Evolutionary conservation across 1,140 invertebrate genomes (phyloP).

Genomic region (Phenacoccus solenopsis): DNA sequence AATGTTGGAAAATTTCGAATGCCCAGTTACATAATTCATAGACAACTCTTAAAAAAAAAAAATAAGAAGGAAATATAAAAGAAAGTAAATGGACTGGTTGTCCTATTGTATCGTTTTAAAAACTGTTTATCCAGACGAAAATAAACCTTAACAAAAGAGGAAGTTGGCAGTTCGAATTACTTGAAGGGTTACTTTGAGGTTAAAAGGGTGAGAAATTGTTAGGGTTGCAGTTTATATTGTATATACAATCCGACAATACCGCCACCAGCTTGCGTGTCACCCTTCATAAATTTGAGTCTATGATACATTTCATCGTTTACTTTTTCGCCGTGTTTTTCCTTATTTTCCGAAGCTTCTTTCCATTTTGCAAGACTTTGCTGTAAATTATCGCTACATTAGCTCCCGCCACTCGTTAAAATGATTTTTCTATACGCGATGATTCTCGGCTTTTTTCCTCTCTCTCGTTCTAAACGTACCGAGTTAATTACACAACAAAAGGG

Average conservation of each 20-base stretch:
- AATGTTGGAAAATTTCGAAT: slow-evolving; percentile 6
- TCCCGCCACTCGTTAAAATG: background rate
- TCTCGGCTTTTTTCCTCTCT: background rate
- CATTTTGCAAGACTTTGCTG: background rate
- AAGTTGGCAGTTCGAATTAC: slow-evolving; percentile 16
- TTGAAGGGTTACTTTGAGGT: slow-evolving; percentile 14
- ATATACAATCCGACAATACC: slow-evolving; percentile 14
- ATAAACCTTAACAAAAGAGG: slow-evolving; percentile 5
- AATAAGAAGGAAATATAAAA: background rate
- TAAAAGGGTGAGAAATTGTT: slow-evolving; percentile 18
- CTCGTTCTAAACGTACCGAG: background rate
- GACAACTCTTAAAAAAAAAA: background rate
- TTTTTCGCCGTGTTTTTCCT: background rate
- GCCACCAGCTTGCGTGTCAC: slow-evolving; percentile 11
- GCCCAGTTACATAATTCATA: slow-evolving; percentile 15
- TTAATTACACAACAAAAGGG: background rate
- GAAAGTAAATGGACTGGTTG: slow-evolving; percentile 17
- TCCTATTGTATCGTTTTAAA: slow-evolving; percentile 13
- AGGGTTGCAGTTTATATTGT: slow-evolving; percentile 9
- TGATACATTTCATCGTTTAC: slow-evolving; percentile 7
- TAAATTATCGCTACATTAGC: background rate
- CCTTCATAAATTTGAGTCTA: slow-evolving; percentile 12
- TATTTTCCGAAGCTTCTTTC: background rate
- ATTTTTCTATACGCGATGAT: background rate
- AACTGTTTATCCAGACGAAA: slow-evolving; percentile 17